Evolutionary conservation across 2,113 vertebrate genomes (phyloP), one percentile per base, ranked within the genome.

Genomic region (Ondatra zibethicus): DNA sequence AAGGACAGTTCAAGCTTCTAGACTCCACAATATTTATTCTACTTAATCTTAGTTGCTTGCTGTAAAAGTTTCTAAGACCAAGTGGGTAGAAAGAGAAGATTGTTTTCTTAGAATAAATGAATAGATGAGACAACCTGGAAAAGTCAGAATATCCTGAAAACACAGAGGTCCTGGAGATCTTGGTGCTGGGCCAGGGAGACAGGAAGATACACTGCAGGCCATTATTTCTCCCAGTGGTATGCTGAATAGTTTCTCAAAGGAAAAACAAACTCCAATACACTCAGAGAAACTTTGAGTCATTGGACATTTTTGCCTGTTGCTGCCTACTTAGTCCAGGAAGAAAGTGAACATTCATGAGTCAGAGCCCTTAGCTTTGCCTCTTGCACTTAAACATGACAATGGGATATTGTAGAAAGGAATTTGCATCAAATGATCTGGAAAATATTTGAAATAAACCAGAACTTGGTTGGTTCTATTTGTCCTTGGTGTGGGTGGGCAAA

Each of bases 301-400:
- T 68, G 89, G 98, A 98, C 94, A 95, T 98, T 87, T 92, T 98
- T 98, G 98, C 98, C 98, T 98, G 97, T 98, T 97, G 97, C 98
- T 97, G 99, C 98, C 93, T 96, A 98, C 98, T 98, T 98, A 97
- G 91, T 96, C 95, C 96, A 33, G 88, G 98, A 98, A 99, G 99
- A 99, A 99, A 99, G 98, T 98, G 98, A 98, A 98, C 99, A 99
- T 99, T 99, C 98, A 99, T 97, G 88, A 97, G 95, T 98, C 89
- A 96, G 76, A 98, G 98, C 91, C 98, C 52, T 89, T 65, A 94
- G 94, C 97, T 97, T 97, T 93, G 97, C 97, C 91, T 92, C 96
- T 33, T 66, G 98, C 96, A 89, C 98, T 98, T 85, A 12, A 87
- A 95, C 42, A 25, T 97, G 97, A 99, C 99, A 99, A 99, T 98